These are phyloP conservation scores for Cirrhinus mrigala DNA, from an alignment of 2,797 vertebrate species.

Conservation along the genomic window DNA sequence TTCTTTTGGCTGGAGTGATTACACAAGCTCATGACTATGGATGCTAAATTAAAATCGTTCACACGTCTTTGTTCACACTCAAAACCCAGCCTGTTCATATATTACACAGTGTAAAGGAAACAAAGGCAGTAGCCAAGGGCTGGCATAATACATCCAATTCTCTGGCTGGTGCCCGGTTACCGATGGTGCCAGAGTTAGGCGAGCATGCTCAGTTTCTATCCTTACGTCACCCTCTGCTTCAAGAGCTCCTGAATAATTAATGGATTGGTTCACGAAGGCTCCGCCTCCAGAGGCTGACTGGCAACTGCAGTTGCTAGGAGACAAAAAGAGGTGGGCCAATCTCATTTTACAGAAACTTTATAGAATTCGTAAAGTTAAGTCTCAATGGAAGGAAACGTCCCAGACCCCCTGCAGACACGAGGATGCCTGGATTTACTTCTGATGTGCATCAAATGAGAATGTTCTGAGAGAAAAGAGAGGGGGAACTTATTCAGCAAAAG, in stretches of 20 bases:
- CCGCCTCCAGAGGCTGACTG: constrained; percentile 37
- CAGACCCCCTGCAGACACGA: constrained; percentile 42
- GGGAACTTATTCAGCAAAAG: background rate
- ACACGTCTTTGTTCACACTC: constrained; percentile 6
- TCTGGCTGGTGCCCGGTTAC: constrained; percentile 10
- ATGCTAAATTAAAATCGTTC: constrained; percentile 24
- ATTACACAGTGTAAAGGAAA: constrained; percentile 38
- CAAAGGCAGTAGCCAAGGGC: constrained; percentile 30
- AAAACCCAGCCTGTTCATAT: constrained; percentile 19
- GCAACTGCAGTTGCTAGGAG: constrained; percentile 50
- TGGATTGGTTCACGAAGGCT: constrained; percentile 23
- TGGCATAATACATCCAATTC: constrained; percentile 17
- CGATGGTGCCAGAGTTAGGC: constrained; percentile 32
- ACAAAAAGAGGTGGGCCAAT: constrained; percentile 34
- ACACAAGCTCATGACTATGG: background rate
- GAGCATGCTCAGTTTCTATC: constrained; percentile 42
- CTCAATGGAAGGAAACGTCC: constrained; percentile 24
- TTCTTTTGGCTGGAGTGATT: constrained; percentile 10
- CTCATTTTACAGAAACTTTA: constrained; percentile 64
- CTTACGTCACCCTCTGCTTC: constrained; percentile 39
- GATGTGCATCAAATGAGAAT: constrained; percentile 33
- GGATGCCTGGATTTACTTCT: background rate
- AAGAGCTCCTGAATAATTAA: constrained; percentile 62
- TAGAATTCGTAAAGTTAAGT: constrained; percentile 36
- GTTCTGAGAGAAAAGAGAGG: background rate